phyloP scores from a whole-genome alignment of 1,140 invertebrate genomes.

The Bombus confusus region DNA sequence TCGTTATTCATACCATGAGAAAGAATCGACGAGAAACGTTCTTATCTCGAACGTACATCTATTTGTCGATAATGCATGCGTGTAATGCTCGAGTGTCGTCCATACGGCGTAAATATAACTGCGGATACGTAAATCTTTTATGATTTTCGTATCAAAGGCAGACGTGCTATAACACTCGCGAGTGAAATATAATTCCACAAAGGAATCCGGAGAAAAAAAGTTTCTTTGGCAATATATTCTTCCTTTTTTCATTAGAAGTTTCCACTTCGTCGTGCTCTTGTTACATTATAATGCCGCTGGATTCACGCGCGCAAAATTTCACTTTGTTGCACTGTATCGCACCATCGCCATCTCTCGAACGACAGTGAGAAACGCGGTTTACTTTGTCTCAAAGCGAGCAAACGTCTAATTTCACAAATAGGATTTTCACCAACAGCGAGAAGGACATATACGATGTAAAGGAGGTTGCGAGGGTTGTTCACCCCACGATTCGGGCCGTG shows the following conservation, averaged over 20 bases:
- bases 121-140: no score
- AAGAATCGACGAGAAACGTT: neutral
- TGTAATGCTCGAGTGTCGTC: neutral
- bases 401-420: slow-evolving; percentile 45
- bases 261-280: neutral
- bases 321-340: neutral
- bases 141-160: no score
- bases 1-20: neutral
- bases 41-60: neutral
- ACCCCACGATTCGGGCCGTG: neutral
- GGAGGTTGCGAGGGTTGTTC: slow-evolving; percentile 32
- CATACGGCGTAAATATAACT: neutral
- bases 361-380: neutral
- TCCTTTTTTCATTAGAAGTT: neutral
- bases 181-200: neutral
- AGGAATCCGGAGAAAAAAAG: neutral
- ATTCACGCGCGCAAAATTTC: neutral
- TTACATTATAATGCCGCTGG: neutral
- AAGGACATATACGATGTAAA: no score
- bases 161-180: no score
- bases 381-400: slow-evolving; percentile 25
- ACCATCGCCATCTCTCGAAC: neutral
- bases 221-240: neutral
- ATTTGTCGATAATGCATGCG: neutral
- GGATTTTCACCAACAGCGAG: slow-evolving; percentile 1